Percentiles rank a stretch among this genome's conserved stretches.
Conservation (phyloP, 2,113 vertebrate species). For the Mohoua ochrocephala region DNA sequence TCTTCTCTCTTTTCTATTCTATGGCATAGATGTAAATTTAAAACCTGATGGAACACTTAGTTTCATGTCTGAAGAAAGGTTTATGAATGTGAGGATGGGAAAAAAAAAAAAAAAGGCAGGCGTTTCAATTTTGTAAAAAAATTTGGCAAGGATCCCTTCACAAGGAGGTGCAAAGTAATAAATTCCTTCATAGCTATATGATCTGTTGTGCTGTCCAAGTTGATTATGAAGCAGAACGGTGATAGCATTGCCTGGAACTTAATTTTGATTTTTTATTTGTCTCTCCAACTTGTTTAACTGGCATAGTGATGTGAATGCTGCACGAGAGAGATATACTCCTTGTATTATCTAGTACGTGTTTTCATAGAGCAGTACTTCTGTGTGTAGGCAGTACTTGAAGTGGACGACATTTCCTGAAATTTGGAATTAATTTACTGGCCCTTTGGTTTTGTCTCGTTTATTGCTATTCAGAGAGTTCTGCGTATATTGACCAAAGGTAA, state of each 20-base stretch:
- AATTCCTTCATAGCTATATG: background rate
- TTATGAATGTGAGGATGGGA: background rate
- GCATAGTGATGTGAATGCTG: background rate
- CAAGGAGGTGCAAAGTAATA: background rate
- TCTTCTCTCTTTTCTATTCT: background rate
- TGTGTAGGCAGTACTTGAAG: background rate
- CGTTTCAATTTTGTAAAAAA: background rate
- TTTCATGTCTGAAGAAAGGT: background rate
- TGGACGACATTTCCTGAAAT: background rate
- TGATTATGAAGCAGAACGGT: background rate
- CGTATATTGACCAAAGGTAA: background rate
- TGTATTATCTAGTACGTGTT: background rate
- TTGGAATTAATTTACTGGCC: background rate
- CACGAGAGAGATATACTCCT: background rate
- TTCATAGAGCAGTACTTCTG: background rate
- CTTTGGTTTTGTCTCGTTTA: background rate
- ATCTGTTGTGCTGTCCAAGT: background rate
- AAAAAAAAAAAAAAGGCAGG: background rate
- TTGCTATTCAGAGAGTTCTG: background rate
- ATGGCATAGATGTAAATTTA: conserved; percentile 2
- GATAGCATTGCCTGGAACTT: background rate
- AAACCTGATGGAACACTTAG: background rate
- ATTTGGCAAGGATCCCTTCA: background rate
- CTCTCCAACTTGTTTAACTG: background rate
- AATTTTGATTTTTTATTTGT: background rate